phyloP scores from a whole-genome alignment of 2,113 vertebrate species.

The Empidonax alnorum region DNA sequence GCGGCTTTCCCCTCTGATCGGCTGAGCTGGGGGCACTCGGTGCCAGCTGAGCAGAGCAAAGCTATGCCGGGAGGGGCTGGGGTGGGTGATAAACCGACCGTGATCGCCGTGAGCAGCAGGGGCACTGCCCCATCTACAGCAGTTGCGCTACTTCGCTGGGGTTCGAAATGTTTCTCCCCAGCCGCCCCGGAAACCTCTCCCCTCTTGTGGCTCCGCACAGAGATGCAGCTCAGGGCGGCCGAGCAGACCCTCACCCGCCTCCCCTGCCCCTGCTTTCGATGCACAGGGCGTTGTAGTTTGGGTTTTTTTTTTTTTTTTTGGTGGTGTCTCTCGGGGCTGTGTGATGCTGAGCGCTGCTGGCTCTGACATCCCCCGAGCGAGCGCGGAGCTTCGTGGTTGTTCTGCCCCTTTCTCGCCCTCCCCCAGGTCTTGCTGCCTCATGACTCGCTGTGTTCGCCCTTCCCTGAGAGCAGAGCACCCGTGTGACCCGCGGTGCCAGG shows the following conservation, averaged over 20 bases:
- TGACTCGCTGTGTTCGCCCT: neutral
- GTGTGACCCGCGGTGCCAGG: too few relatives aligned
- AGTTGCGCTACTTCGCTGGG: neutral
- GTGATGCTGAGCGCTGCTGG: neutral
- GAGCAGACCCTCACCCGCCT: neutral
- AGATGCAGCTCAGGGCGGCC: neutral
- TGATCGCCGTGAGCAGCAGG: neutral
- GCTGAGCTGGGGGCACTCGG: neutral
- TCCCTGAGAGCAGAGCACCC: neutral
- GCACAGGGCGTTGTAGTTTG: accelerated
- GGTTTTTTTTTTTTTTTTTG: too few relatives aligned
- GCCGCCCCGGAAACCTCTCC: neutral
- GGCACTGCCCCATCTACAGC: neutral
- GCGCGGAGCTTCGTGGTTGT: neutral
- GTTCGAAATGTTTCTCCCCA: neutral
- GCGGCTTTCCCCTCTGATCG: neutral
- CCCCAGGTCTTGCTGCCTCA: too few relatives aligned
- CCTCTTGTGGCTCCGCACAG: neutral
- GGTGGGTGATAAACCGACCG: neutral
- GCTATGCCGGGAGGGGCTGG: neutral
- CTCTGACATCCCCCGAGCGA: accelerated
- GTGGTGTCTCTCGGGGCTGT: accelerated
- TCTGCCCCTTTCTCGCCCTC: neutral
- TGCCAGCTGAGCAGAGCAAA: neutral
- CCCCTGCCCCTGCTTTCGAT: neutral